These are phyloP conservation scores for Erannis defoliaria DNA, from an alignment of 2,888 invertebrate genomes.

Conservation along the genomic window DNA sequence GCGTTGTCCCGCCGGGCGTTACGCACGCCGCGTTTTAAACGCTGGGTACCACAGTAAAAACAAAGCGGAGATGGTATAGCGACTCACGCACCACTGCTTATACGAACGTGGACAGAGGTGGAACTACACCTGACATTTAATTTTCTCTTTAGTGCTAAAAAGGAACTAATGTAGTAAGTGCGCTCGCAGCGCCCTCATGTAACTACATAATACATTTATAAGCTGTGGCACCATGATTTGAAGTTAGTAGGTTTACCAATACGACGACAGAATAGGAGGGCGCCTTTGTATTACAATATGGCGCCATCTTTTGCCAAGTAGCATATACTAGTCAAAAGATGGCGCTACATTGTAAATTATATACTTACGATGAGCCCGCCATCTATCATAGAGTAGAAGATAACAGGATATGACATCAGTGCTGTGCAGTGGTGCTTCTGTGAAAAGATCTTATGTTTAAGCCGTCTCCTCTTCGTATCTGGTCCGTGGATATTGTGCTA, in stretches of 20 bases:
- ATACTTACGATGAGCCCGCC: background rate
- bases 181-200: too few species aligned
- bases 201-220: too few species aligned
- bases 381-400: background rate
- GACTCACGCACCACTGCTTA: background rate
- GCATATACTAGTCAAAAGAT: background rate
- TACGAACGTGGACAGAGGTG: background rate
- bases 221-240: background rate
- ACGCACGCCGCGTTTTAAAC: constrained; percentile 25
- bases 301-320: background rate
- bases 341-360: background rate
- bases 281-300: too few species aligned
- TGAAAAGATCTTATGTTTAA: background rate
- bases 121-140: background rate
- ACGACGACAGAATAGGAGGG: too few species aligned
- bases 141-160: background rate
- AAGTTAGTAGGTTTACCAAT: background rate
- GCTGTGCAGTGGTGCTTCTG: too few species aligned
- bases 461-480: background rate
- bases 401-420: background rate
- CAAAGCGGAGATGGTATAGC: background rate
- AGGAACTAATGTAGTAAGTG: background rate
- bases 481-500: constrained; percentile 4
- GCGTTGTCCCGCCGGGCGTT: constrained; percentile 51
- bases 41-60: background rate